Base-by-base conservation (phyloP, 2,888 invertebrate genomes). In the Lycia hirtaria region DNA sequence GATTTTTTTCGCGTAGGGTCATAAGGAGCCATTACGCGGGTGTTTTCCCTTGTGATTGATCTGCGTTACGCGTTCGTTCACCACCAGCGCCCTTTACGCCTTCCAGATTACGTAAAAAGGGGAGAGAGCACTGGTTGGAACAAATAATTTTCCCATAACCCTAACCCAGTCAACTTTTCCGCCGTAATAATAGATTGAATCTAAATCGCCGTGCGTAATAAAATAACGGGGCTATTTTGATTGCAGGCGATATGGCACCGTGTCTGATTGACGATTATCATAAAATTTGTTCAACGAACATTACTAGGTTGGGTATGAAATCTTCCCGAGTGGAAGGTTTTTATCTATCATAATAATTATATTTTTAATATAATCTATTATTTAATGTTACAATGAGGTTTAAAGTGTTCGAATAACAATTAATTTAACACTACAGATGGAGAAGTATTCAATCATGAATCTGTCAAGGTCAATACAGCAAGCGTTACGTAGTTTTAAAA, bases 1-100 rank as follows among this genome's bases (percentile, higher is more conserved):
- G 65, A 52, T 68, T 74, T 71, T 69, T 66, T 64, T 62, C 47
- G 38, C 67, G 60, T 67, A 72, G 80, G 81, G 80, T 79, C 84
- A 80, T 79, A 76, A 81, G 80, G 78, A 80, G 81, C 78, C 78
- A 83, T 88, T 86, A 86, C 81, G 71, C 81, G 84, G 80, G 74
- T 83, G 75, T 83, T 86, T 84, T 85, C 79, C 78, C 75, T 73
- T 72, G 80, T 88, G 86, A 87, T 87, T 83, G 87, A 87, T 86
- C 76, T 77, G 75, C 69, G 70, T 73, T 72, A 67, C 72, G 71
- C 73, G 72, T 64, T 65, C 72, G 62, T 56, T 65, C 62, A 56
- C 69, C 61, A 59, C 69, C 56, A 56, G 53, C 14, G 62, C 43
- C 63, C 59, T 30, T 53, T 55, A 57, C 55, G 47, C 49, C 45